Base-by-base conservation (phyloP, 2,113 vertebrate species). In the Neodontobutis hainanensis region DNA sequence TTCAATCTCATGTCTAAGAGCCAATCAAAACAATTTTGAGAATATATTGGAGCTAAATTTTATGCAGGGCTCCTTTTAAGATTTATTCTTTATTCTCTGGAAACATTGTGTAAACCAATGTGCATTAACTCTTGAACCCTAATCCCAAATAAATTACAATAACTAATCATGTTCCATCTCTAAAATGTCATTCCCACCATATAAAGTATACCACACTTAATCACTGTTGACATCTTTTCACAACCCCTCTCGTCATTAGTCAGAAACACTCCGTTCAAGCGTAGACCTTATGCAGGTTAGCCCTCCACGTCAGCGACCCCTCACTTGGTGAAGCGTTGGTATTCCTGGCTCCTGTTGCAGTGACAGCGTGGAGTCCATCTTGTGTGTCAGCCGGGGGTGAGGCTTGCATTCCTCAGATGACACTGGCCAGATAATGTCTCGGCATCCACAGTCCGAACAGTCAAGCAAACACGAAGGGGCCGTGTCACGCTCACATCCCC, bases 401-500 rank as follows among this genome's bases (percentile, higher is more conserved):
- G 81, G 81, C 78, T 66, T 16, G 65, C 85, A 90, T 91, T 91
- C 87, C 87, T 87, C 78, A 47, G 70, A 88, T 82, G 84, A 86
- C 81, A 80, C 73, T 42, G 77, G 50, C 66, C 16, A 62, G 71
- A 85, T 85, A 77, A 77, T 44, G 62, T 79, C 77, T 82, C 70
- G 15, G 43, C 35, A 65, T 64, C 71, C 71, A 77, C 46, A 0
- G 57, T 59, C 51, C 62, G 36, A 78, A 66, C 46, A 61, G 7
- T 68, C 56, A 63, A 46, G 70, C 50, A 75, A 69, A 32, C 50
- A 67, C 12, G 32, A 19, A 77, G 60, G 60, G 49, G 72, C 38
- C 62, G 47, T 48, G 64, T 8, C 34, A 9, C n/a, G 46, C 53
- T 36, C 32, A 5, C 8, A 0, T 59, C 36, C 43, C 50, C 67